phyloP scores from a whole-genome alignment of 2,797 vertebrate species.

The Lagothrix lagotricha region DNA sequence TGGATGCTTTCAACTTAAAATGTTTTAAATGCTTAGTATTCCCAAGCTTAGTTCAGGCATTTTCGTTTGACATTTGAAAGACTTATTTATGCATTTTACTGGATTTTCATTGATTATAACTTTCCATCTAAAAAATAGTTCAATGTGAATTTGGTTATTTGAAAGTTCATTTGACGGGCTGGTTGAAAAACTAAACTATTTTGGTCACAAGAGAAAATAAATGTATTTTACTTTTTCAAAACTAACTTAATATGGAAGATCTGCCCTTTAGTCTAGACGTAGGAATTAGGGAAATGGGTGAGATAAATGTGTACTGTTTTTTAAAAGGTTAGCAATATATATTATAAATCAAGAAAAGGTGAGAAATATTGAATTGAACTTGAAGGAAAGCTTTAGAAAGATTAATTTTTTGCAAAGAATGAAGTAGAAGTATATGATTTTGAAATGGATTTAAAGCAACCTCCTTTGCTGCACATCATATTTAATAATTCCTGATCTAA shows the following conservation, averaged over 20 bases:
- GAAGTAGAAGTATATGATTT: not conserved
- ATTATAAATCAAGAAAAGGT: constrained; percentile 58
- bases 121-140: constrained; percentile 66
- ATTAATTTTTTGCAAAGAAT: constrained; percentile 36
- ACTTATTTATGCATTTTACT: constrained; percentile 61
- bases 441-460: not conserved
- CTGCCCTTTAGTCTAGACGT: constrained; percentile 62
- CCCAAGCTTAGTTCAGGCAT: not conserved
- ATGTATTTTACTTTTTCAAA: constrained; percentile 62
- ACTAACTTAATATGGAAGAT: constrained; percentile 60
- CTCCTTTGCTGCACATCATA: not conserved
- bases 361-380: constrained; percentile 33
- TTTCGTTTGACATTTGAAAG: constrained; percentile 73
- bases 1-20: not conserved
- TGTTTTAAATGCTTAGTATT: not conserved
- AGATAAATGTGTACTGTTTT: constrained; percentile 46
- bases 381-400: constrained; percentile 7
- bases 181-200: constrained; percentile 58
- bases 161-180: constrained; percentile 69
- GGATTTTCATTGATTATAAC: constrained; percentile 73
- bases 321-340: constrained; percentile 44
- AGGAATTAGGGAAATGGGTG: constrained; percentile 40
- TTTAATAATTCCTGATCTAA: constrained; percentile 22
- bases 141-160: constrained; percentile 76
- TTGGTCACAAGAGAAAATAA: constrained; percentile 49